Evolutionary conservation across 2,113 vertebrate genomes (phyloP), one percentile per base, ranked within the genome.

Genomic region (Pelecanoides urinatrix): DNA sequence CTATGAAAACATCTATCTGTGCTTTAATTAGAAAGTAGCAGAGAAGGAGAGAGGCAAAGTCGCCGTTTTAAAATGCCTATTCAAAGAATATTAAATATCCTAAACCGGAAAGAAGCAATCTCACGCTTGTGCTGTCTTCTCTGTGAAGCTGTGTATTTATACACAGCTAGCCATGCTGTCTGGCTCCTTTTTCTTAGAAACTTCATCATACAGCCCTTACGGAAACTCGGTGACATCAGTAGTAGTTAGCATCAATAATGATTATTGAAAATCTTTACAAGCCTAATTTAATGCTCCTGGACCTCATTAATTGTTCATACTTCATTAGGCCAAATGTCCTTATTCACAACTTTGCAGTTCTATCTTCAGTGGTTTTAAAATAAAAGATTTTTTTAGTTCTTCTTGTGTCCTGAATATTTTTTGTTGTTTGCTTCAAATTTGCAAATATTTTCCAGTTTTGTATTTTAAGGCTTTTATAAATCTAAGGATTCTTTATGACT

Each of bases 241-340:
- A 76, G 84, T 45, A 50, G 89, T 81, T 44, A 82, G 47, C 80
- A 66, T 85, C 95, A 70, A 40, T 95, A 95, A 86, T 47, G 26
- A 73, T 89, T 86, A 96, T 58, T 19, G 86, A 86, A 94, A 90
- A 91, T 80, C 94, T 96, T 95, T 88, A 56, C 77, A 50, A 88
- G 87, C 67, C 55, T 70, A 47, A 26, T 73, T 87, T 88, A 90
- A 58, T 92, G 73, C 61, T 92, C 10, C 66, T 86, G 91, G 79
- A 94, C 70, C 82, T 90, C 88, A 91, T 92, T 94, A 92, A 73
- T 76, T 72, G 53, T 91, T 87, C 85, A 45, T 83, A 87, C 87
- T 68, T 95, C 77, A 79, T 90, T 94, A 96, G 75, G 44, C 78
- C 82, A 65, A 66, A 61, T 58, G 88, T 56, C 85, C 90, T 93